A percentile compares a stretch with the other conserved stretches of the same genome.
Evolutionary conservation across 2,113 vertebrate genomes (phyloP).

Genomic region (Notiomystis cincta): DNA sequence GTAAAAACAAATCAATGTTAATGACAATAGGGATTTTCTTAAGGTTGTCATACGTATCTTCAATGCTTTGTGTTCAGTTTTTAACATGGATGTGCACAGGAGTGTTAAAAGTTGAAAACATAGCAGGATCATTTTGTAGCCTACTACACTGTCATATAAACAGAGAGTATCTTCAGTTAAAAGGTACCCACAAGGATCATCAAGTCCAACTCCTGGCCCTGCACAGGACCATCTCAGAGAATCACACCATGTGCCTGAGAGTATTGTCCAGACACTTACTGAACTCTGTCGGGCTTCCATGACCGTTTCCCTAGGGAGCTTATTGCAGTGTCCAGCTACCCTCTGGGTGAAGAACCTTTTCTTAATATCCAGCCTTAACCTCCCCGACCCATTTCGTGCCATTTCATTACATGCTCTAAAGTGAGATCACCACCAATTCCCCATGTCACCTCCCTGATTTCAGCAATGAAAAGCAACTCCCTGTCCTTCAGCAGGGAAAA

Average conservation of each 20-base stretch:
- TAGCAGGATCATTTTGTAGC: neutral
- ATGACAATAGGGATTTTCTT: fast-evolving
- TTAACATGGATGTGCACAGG: fast-evolving
- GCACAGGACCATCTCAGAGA: neutral
- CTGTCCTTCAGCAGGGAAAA: neutral
- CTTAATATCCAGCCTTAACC: neutral
- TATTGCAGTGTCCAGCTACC: neutral
- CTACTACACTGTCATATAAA: neutral
- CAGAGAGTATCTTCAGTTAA: neutral
- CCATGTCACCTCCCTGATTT: neutral
- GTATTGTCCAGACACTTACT: neutral
- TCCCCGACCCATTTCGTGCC: neutral
- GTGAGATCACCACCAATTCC: neutral
- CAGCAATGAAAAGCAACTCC: neutral
- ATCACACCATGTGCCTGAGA: neutral
- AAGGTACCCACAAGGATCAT: too few relatives aligned
- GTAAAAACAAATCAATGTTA: conserved; percentile 61
- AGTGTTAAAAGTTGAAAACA: neutral
- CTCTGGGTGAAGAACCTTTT: neutral
- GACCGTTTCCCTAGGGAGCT: fast-evolving
- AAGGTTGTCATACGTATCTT: neutral
- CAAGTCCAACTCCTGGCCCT: neutral
- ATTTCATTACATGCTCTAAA: neutral
- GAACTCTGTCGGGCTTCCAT: neutral
- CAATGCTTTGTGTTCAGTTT: neutral